Evolutionary conservation across 2,113 vertebrate species (phyloP), one percentile per base, ranked within the genome.

Genomic region (Stomatorhinus ivindoensis): DNA sequence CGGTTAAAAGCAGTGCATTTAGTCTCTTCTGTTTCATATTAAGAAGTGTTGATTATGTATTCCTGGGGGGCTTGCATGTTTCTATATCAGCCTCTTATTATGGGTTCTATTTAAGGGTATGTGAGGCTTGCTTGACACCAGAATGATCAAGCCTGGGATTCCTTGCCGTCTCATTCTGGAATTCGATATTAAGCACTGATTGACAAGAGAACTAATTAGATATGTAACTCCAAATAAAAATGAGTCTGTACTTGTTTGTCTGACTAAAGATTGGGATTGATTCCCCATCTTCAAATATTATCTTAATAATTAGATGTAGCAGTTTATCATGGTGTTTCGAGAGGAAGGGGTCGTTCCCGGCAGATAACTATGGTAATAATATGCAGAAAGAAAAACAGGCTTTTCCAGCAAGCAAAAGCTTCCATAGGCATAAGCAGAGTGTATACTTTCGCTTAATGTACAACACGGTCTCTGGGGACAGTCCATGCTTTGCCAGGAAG

Each of bases 71-170:
- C 55, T 5, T 65, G 3, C n/a, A 5, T 27, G 55, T 87, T n/a
- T 21, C 53, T 44, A 35, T 21, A 42, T 65, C 35, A 27, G 35
- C 55, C 42, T 58, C 86, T 58, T 87, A 55, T 87, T 87, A 4
- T 87, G 55, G 86, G 46, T 65, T 61, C 39, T 31, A 17, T 55
- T 87, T 87, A n/a, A 58, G 86, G 86, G 86, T 87, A 87, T n/a
- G 51, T 15, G 4, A 44, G 2, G 51, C 53, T 87, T 21, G 15
- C 39, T 9, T 87, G 51, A 21, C 39, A 50, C 17, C 87, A 46
- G 55, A 24, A 44, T 44, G 44, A 42, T n/a, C 42, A 5, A 87
- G 39, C 9, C 84, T 53, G 82, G 35, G 65, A 44, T 87, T 87
- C 51, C 86, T 87, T 46, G 55, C 87, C 2, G 35, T 87, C 82